These are phyloP conservation scores for Notamacropus eugenii DNA, from an alignment of 2,797 vertebrate species.

Conservation along the genomic window DNA sequence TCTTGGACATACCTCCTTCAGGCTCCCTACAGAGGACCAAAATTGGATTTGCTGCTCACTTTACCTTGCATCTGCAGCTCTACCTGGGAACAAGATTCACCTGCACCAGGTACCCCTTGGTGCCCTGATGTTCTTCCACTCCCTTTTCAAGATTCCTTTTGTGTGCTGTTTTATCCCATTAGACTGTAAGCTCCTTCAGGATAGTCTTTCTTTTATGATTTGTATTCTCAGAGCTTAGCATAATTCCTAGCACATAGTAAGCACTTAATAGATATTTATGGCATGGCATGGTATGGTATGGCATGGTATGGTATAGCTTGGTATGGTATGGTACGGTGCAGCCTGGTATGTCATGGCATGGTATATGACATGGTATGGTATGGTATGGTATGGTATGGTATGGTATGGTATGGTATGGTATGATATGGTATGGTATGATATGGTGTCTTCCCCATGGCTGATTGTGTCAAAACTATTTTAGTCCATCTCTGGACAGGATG, in stretches of 20 bases:
- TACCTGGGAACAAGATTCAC: not conserved
- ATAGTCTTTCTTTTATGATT: not conserved
- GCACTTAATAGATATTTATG: not conserved
- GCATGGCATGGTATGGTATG: no score
- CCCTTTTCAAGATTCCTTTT: not conserved
- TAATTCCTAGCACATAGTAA: not conserved
- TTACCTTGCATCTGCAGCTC: not conserved
- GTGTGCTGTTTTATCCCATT: not conserved
- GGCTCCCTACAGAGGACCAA: not conserved
- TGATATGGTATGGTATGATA: no score
- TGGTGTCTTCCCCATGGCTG: not conserved
- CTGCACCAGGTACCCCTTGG: rapidly evolving
- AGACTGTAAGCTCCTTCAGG: not conserved
- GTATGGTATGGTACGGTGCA: no score
- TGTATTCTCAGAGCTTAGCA: not conserved
- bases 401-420: no score
- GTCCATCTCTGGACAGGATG: not conserved
- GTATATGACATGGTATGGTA: no score
- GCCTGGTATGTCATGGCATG: not conserved
- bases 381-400: no score
- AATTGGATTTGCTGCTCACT: not conserved
- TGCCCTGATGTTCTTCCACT: not conserved
- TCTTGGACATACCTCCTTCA: not conserved
- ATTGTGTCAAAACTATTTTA: not conserved
- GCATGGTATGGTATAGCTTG: no score